Base-by-base conservation (phyloP, 2,888 invertebrate species). In the Agonopterix alstromeriana region DNA sequence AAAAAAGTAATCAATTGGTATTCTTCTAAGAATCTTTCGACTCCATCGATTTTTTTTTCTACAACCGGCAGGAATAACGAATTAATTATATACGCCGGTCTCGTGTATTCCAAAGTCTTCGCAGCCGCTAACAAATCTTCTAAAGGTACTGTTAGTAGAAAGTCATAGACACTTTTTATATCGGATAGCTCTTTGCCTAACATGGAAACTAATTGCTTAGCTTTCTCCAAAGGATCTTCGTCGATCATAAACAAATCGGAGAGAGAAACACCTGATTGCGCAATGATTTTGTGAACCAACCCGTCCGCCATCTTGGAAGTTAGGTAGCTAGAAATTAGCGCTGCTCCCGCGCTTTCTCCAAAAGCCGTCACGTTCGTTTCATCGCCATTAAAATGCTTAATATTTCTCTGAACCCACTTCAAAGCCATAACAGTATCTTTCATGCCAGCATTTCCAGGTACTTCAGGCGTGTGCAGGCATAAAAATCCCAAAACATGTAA, bases 301-400 rank as follows among this genome's bases (percentile, higher is more conserved):
- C 80, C 82, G 5, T 59, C 56, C 1, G 81, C 61, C 77, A 86
- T 78, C 53, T 73, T 69, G 0, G 77, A 73, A 0, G 69, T 69
- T 36, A 85, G 47, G 53, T 70, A 78, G 0, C 78, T 70, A 0
- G 71, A 48, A 0, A 71, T 70, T 0, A 74, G 55, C 0, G 63
- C 84, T 0, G 62, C 69, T 0, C 88, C 88, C 0, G 85, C 85
- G 48, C 88, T 88, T 63, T 87, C 87, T 0, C 86, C 88, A 46
- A 69, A 67, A 5, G 74, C 74, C 0, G 78, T 80, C 0, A 88
- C 59, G 65, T 86, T 86, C 43, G 57, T 50, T 0, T 49, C 14
- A 56, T 87, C 73, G 0, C 88, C 88, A 50, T 81, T 82, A 45
- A 87, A 88, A 8, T 54, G 46, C 0, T 27, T 46, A 10, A 87